Percentiles rank a stretch among this genome's conserved stretches.
Conservation (phyloP, 2,888 invertebrate species). For the Branchellion lobata region DNA sequence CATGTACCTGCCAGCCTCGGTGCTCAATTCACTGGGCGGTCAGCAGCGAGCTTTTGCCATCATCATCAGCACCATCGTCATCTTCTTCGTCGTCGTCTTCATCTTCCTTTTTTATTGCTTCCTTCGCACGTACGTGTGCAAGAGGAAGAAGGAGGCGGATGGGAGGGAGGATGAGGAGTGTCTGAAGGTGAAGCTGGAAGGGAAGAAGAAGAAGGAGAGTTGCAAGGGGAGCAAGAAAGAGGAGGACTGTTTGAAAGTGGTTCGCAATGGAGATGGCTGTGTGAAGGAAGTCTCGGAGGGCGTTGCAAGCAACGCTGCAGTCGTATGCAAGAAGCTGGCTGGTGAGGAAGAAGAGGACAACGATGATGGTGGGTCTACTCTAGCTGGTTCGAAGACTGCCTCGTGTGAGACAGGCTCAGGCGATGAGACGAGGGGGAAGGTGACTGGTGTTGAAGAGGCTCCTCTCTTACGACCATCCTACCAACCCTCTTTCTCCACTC, state of each 20-base stretch:
- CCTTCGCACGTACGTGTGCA: background rate
- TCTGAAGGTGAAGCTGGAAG: background rate
- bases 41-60: background rate
- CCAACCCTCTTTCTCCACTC: background rate
- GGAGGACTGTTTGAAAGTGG: background rate
- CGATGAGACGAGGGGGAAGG: background rate
- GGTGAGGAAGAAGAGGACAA: background rate
- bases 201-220: background rate
- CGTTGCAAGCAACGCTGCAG: background rate
- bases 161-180: background rate
- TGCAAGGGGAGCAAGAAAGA: background rate
- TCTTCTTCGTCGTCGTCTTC: slow-evolving; percentile 9
- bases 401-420: background rate
- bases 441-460: background rate
- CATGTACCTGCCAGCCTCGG: background rate
- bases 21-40: background rate
- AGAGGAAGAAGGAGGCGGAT: background rate
- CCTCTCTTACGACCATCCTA: background rate
- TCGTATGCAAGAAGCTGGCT: background rate
- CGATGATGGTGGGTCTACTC: too few relatives aligned
- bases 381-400: too few relatives aligned
- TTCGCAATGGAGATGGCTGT: background rate
- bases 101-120: background rate
- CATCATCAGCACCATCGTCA: background rate
- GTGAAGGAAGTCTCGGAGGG: background rate